phyloP scores from a whole-genome alignment of 2,888 invertebrate genomes.

The Platycheirus albimanus region DNA sequence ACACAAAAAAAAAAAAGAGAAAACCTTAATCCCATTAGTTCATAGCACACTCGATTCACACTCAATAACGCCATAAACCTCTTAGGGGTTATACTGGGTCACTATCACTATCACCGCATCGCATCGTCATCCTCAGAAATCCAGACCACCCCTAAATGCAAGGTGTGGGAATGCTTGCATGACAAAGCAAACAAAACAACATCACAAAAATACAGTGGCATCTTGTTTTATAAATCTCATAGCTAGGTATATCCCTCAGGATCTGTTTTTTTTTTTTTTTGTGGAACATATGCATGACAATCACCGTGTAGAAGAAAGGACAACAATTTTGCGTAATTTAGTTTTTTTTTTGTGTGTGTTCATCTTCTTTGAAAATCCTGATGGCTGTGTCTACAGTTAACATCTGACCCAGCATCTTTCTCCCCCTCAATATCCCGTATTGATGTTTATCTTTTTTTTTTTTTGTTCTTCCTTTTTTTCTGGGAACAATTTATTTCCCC shows the following conservation, averaged over 20 bases:
- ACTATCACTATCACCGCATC: no score
- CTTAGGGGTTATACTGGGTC: slow-evolving; percentile 50
- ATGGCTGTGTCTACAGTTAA: slow-evolving; percentile 48
- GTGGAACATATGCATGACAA: slow-evolving; percentile 57
- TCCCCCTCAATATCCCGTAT: slow-evolving; percentile 17
- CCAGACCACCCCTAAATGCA: slow-evolving; percentile 45
- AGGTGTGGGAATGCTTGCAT: slow-evolving; percentile 45
- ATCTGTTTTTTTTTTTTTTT: slow-evolving; percentile 5
- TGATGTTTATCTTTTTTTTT: slow-evolving; percentile 58
- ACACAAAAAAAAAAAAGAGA: no score
- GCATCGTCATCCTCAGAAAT: slow-evolving; percentile 3
- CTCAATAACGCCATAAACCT: slow-evolving; percentile 68
- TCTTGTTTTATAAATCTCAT: slow-evolving; percentile 33
- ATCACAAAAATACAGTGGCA: slow-evolving; percentile 51
- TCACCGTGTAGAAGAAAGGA: slow-evolving; percentile 38
- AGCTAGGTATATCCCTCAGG: slow-evolving; percentile 53
- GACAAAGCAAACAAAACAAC: slow-evolving; percentile 16
- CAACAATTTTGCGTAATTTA: slow-evolving; percentile 68
- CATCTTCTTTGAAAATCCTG: slow-evolving; percentile 3
- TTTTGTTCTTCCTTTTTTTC: no score
- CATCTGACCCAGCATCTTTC: slow-evolving; percentile 74
- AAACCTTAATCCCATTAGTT: slow-evolving; percentile 66
- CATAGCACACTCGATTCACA: slow-evolving; percentile 60
- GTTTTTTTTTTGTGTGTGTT: slow-evolving; percentile 8
- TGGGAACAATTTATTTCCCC: slow-evolving; percentile 18